Percentiles rank a stretch among this genome's conserved stretches.
phyloP scores from a whole-genome alignment of 1,140 invertebrate species.

The Drosophila hydei region DNA sequence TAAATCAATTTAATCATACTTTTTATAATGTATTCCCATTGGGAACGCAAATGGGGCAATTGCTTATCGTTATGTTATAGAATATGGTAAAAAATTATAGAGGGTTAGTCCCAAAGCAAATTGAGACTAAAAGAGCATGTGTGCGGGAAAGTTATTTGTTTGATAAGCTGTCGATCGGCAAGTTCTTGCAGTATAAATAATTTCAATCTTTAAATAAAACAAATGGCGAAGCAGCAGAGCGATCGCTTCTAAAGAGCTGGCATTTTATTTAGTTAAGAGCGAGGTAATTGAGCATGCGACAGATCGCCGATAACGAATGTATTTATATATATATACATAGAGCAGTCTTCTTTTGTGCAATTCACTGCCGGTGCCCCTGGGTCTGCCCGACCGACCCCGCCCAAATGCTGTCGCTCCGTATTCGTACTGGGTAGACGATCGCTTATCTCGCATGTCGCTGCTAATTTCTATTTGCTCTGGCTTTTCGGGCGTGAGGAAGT shows the following conservation, averaged over 20 bases:
- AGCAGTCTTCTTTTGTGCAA: slow-evolving; percentile 23
- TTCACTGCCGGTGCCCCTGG: slow-evolving; percentile 12
- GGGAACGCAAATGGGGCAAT: not conserved
- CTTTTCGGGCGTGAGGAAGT: slow-evolving; percentile 21
- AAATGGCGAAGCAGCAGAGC: slow-evolving; percentile 20
- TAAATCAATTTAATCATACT: too few species aligned
- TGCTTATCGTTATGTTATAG: too few species aligned
- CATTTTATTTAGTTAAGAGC: slow-evolving; percentile 27
- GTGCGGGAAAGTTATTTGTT: not conserved
- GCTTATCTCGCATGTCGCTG: slow-evolving; percentile 72
- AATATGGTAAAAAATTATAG: too few species aligned
- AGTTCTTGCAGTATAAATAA: slow-evolving; percentile 15
- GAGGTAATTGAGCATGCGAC: slow-evolving; percentile 58
- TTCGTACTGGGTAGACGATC: slow-evolving; percentile 56
- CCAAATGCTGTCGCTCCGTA: slow-evolving; percentile 45
- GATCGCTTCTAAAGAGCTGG: slow-evolving; percentile 33
- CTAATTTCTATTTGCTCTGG: slow-evolving; percentile 65
- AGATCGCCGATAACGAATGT: slow-evolving; percentile 57
- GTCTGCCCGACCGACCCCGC: not conserved
- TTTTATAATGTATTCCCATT: not conserved
- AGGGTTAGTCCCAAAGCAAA: too few species aligned
- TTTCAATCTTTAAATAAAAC: not conserved
- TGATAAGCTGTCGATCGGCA: slow-evolving; percentile 16
- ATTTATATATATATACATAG: slow-evolving; percentile 21
- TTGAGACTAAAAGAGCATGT: not conserved